phyloP scores from a whole-genome alignment of 2,888 invertebrate genomes.

The Agonopterix arenella region DNA sequence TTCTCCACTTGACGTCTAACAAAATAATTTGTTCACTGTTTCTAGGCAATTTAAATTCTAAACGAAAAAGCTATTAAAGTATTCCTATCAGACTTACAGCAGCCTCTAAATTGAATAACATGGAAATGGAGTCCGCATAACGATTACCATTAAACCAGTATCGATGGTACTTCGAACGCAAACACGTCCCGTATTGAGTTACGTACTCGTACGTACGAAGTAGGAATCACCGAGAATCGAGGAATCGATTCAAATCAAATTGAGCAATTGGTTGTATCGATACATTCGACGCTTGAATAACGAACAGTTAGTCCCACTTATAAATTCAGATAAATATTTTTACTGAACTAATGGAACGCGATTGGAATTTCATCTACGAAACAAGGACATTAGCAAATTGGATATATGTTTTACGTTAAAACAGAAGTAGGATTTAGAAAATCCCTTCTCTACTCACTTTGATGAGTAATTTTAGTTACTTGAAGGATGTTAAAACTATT shows the following conservation, averaged over 20 bases:
- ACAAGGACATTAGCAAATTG: too few relatives aligned
- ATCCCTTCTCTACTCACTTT: too few relatives aligned
- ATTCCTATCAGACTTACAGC: too few relatives aligned
- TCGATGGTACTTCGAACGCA: conserved; percentile 34
- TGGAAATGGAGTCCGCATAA: background rate
- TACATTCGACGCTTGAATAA: conserved; percentile 8
- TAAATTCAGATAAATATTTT: background rate
- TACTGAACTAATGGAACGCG: background rate
- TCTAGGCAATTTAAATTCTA: too few relatives aligned
- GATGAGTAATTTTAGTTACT: too few relatives aligned
- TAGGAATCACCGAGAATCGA: conserved; percentile 20
- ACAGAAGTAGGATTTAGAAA: too few relatives aligned
- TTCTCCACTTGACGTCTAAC: too few relatives aligned
- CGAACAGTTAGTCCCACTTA: background rate
- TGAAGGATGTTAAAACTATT: too few relatives aligned
- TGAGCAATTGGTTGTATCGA: conserved; percentile 17
- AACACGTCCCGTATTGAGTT: conserved; percentile 47
- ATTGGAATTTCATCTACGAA: background rate
- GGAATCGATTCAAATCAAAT: conserved; percentile 35
- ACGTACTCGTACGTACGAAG: conserved; percentile 18
- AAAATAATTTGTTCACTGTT: too few relatives aligned
- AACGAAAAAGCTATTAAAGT: too few relatives aligned
- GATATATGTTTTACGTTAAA: too few relatives aligned
- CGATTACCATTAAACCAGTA: background rate
- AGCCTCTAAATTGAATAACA: background rate